These are phyloP conservation scores for Altica lythri DNA, from an alignment of 2,888 invertebrate genomes.

Conservation along the genomic window DNA sequence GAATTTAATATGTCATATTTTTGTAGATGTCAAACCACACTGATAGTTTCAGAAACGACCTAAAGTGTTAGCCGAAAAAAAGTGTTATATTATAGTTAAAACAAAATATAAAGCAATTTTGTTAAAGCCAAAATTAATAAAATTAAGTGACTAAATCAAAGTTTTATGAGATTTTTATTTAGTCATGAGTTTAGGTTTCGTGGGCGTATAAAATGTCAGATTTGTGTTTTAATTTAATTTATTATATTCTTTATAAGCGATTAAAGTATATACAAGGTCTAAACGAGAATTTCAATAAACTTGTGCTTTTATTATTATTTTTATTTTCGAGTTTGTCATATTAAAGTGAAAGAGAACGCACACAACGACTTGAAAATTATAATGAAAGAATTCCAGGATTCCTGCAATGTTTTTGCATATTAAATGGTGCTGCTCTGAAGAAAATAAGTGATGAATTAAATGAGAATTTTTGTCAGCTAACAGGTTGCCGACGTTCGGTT, in stretches of 20 bases:
- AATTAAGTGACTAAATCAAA: too few species aligned
- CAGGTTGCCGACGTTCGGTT: slow-evolving; percentile 23
- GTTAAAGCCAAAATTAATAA: too few species aligned
- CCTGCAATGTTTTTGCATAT: slow-evolving; percentile 2
- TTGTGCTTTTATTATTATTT: slow-evolving; percentile 11
- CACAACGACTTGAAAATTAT: background rate
- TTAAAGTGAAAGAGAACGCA: slow-evolving; percentile 6
- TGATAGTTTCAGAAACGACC: too few species aligned
- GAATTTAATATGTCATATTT: too few species aligned
- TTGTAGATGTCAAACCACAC: too few species aligned
- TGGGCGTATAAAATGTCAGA: background rate
- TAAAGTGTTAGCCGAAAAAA: too few species aligned
- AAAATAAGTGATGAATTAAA: slow-evolving; percentile 19
- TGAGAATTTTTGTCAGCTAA: slow-evolving; percentile 20
- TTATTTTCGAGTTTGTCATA: slow-evolving; percentile 8
- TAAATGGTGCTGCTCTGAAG: slow-evolving; percentile 2
- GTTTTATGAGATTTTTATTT: background rate
- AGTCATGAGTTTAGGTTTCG: too few species aligned
- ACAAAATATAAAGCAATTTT: too few species aligned
- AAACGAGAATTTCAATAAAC: slow-evolving; percentile 9
- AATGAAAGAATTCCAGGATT: slow-evolving; percentile 1
- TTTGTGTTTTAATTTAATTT: background rate
- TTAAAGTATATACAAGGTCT: background rate
- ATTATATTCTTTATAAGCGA: slow-evolving; percentile 1
- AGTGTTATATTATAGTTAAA: background rate